Evolutionary conservation across 2,888 invertebrate species (phyloP).

Genomic region (Dione vanillae): DNA sequence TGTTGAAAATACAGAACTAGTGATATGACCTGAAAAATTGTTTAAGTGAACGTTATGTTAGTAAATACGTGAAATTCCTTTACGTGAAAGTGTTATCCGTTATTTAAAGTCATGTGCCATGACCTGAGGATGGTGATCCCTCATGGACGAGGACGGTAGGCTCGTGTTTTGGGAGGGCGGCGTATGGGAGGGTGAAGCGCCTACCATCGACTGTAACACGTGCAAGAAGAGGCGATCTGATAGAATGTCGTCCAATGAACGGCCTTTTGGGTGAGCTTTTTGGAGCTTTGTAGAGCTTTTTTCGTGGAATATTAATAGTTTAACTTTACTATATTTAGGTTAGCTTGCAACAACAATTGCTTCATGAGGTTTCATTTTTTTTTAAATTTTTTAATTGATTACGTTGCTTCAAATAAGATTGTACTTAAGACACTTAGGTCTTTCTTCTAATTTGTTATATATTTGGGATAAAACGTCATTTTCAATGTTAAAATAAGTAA

Average conservation of each 20-base stretch:
- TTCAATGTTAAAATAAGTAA: neutral
- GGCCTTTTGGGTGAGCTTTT: slow-evolving; percentile 70
- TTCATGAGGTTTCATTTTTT: too few relatives aligned
- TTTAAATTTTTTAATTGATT: neutral
- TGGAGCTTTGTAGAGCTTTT: neutral
- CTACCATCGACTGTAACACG: slow-evolving; percentile 74
- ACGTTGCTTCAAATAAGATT: too few relatives aligned
- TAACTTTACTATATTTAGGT: too few relatives aligned
- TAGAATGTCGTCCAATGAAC: slow-evolving; percentile 73
- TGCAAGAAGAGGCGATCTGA: slow-evolving; percentile 78
- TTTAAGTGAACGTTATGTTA: slow-evolving; percentile 50
- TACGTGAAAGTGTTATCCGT: neutral
- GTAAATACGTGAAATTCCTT: slow-evolving; percentile 13
- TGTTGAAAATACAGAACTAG: neutral
- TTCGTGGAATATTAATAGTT: neutral
- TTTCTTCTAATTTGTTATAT: neutral
- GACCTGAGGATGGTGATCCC: slow-evolving; percentile 51
- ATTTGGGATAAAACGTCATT: neutral
- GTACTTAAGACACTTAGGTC: neutral
- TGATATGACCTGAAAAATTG: neutral
- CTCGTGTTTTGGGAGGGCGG: slow-evolving; percentile 79
- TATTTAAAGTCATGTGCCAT: slow-evolving; percentile 10
- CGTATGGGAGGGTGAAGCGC: slow-evolving; percentile 76
- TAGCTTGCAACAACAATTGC: too few relatives aligned
- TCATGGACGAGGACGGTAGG: slow-evolving; percentile 78